These are phyloP conservation scores for Helicoverpa zea DNA, from an alignment of 1,140 invertebrate species.

Conservation along the genomic window DNA sequence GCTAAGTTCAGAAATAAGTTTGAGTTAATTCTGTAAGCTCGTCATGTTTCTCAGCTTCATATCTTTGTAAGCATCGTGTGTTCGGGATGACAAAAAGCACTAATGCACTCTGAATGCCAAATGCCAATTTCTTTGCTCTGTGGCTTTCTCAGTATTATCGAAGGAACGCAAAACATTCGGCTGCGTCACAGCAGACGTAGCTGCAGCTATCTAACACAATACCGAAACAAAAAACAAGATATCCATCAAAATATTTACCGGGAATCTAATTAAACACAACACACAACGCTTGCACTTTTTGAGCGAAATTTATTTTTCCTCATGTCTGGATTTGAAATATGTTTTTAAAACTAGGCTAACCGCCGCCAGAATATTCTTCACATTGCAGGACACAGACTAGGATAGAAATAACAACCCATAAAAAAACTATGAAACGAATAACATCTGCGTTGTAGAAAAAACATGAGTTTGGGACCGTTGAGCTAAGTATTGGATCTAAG, in stretches of 20 bases:
- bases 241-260: slow-evolving; percentile 25
- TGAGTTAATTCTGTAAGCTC: background rate
- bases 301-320: background rate
- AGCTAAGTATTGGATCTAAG: background rate
- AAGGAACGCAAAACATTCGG: slow-evolving; percentile 15
- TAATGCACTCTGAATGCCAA: background rate
- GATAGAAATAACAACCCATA: slow-evolving; percentile 13
- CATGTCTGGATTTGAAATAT: background rate
- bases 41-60: background rate
- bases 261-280: background rate
- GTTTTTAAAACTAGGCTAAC: background rate
- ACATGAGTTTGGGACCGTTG: background rate
- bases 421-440: slow-evolving; percentile 7
- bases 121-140: slow-evolving; percentile 34
- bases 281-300: slow-evolving; percentile 1
- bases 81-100: slow-evolving; percentile 1
- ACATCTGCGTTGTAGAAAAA: slow-evolving; percentile 25
- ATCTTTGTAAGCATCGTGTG: background rate
- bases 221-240: background rate
- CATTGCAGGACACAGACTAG: slow-evolving; percentile 26
- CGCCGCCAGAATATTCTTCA: slow-evolving; percentile 1
- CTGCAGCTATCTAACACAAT: slow-evolving; percentile 18
- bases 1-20: slow-evolving; percentile 1
- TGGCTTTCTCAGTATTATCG: slow-evolving; percentile 18
- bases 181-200: slow-evolving; percentile 11